These are phyloP conservation scores for Orius insidiosus DNA, from an alignment of 1,140 invertebrate species.

Conservation along the genomic window DNA sequence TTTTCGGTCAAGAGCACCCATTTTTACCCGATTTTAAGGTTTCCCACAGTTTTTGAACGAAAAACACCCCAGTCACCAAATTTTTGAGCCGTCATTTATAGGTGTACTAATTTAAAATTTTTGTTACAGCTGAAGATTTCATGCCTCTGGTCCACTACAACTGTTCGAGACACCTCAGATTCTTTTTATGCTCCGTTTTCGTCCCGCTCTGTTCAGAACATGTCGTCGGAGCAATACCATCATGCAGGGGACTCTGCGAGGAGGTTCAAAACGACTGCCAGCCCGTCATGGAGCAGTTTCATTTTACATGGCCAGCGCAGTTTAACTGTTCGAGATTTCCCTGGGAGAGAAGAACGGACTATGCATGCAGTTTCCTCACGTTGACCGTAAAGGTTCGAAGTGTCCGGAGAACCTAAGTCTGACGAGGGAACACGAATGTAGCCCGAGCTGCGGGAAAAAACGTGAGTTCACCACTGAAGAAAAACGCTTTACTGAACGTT, in stretches of 20 bases:
- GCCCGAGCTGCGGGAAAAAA: constrained; percentile 47
- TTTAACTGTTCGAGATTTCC: constrained; percentile 73
- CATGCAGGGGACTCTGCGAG: constrained; percentile 76
- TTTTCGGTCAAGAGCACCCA: no score
- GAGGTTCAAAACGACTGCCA: constrained; percentile 66
- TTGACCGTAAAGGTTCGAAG: constrained; percentile 4
- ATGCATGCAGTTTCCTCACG: constrained; percentile 75
- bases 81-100: no score
- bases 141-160: constrained; percentile 82
- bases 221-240: constrained; percentile 79
- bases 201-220: constrained; percentile 96
- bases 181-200: constrained; percentile 90
- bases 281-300: constrained; percentile 73
- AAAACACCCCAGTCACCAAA: no score
- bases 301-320: constrained; percentile 77
- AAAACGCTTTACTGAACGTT: constrained; percentile 54
- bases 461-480: constrained; percentile 53
- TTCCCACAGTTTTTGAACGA: no score
- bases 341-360: constrained; percentile 46
- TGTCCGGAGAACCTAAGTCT: constrained; percentile 27
- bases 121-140: constrained; percentile 55
- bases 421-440: constrained; percentile 32
- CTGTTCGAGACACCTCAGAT: constrained; percentile 70
- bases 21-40: no score
- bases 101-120: no score